Evolutionary conservation across 2,888 invertebrate genomes (phyloP).

Genomic region (Anthophora plumipes): DNA sequence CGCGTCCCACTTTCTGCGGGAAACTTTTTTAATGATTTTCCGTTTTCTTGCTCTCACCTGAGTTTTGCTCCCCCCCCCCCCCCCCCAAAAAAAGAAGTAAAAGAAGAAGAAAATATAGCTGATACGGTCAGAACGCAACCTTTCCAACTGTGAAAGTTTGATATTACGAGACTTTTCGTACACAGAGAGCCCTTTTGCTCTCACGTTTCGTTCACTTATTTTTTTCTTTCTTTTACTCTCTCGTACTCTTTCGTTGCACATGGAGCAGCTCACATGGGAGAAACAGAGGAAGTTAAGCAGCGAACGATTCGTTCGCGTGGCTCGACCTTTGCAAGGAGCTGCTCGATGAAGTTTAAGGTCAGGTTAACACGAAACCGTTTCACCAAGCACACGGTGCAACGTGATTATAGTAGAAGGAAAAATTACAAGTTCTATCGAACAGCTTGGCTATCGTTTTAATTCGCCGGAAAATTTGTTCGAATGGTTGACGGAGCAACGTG

Average conservation of each 20-base stretch:
- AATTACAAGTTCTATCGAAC: conserved; percentile 12
- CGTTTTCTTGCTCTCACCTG: not conserved
- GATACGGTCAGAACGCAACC: conserved; percentile 27
- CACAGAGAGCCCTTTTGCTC: not conserved
- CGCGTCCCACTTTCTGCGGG: conserved; percentile 25
- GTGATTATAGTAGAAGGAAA: too few relatives aligned
- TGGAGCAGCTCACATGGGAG: not conserved
- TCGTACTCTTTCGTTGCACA: not conserved
- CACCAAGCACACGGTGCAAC: not conserved
- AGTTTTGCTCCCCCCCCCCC: too few relatives aligned
- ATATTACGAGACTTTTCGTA: conserved; percentile 49
- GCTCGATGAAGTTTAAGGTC: conserved; percentile 48
- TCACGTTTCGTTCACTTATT: not conserved
- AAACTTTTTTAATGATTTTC: conserved; percentile 46
- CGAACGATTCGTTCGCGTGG: conserved; percentile 28
- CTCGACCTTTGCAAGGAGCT: conserved; percentile 20
- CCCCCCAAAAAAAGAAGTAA: too few relatives aligned
- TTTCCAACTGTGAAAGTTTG: conserved; percentile 23
- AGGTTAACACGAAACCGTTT: conserved; percentile 42
- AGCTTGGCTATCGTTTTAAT: conserved; percentile 25
- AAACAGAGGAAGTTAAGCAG: conserved; percentile 3
- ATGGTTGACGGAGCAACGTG: not conserved
- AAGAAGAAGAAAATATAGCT: too few relatives aligned
- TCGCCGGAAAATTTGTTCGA: conserved; percentile 3
- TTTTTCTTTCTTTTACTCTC: not conserved